Evolutionary conservation across 2,888 invertebrate genomes (phyloP).

Genomic region (Octodonta nipae): DNA sequence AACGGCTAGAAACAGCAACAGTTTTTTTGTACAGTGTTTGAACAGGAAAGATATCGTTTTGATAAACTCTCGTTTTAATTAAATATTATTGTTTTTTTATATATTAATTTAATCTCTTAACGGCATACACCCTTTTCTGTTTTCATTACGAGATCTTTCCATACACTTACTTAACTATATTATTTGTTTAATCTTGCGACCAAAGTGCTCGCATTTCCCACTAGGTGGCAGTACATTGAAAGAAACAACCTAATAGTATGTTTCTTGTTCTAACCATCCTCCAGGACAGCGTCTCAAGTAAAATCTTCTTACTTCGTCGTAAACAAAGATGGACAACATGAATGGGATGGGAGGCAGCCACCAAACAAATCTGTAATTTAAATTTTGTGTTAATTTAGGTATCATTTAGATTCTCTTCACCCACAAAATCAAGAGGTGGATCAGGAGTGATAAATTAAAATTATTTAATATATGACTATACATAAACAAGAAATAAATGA

Average conservation of each 20-base stretch:
- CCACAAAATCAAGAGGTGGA: too few relatives aligned
- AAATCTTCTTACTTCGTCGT: conserved; percentile 95
- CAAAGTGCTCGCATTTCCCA: conserved; percentile 11
- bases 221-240: conserved; percentile 27
- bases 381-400: not conserved
- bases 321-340: conserved; percentile 95
- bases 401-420: too few relatives aligned
- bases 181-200: conserved; percentile 21
- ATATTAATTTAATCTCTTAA: conserved; percentile 4
- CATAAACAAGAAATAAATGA: too few relatives aligned
- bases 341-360: conserved; percentile 98
- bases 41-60: conserved; percentile 31
- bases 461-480: too few relatives aligned
- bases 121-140: too few relatives aligned
- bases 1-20: conserved; percentile 35
- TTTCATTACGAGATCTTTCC: conserved; percentile 29
- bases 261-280: conserved; percentile 97
- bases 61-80: conserved; percentile 6
- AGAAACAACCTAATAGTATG: conserved; percentile 69
- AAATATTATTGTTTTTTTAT: conserved; percentile 3
- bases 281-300: conserved; percentile 95
- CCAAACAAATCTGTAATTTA: conserved; percentile 86
- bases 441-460: too few relatives aligned
- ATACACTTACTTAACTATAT: conserved; percentile 27
- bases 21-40: conserved; percentile 34